These are phyloP conservation scores for Sicus ferrugineus DNA, from an alignment of 2,888 invertebrate species.

Conservation along the genomic window DNA sequence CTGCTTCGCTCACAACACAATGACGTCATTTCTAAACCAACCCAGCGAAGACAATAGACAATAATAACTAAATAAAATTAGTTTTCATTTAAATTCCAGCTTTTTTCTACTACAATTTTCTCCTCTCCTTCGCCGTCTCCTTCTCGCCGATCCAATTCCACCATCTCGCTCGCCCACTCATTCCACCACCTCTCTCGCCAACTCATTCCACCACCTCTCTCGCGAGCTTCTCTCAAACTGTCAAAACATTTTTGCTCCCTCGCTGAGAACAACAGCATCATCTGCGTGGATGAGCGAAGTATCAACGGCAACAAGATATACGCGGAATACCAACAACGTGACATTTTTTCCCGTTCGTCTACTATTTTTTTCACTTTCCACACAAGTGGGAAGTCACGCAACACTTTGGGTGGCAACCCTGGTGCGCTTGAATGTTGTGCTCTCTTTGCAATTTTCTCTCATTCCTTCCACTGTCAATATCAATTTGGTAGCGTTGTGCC, in stretches of 20 bases:
- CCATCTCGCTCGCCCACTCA: background rate
- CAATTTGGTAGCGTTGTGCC: slow-evolving; percentile 27
- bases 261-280: too few relatives aligned
- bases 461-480: slow-evolving; percentile 29
- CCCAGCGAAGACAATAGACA: slow-evolving; percentile 7
- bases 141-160: too few relatives aligned
- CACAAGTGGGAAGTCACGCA: too few relatives aligned
- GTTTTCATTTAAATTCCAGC: slow-evolving; percentile 19
- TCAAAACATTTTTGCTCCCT: too few relatives aligned
- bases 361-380: too few relatives aligned
- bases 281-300: too few relatives aligned
- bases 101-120: background rate
- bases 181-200: background rate
- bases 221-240: background rate
- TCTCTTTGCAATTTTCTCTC: slow-evolving; percentile 23
- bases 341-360: too few relatives aligned
- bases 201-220: background rate
- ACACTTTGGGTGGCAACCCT: background rate
- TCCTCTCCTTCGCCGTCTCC: too few relatives aligned
- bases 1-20: background rate
- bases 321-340: too few relatives aligned
- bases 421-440: slow-evolving; percentile 6
- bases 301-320: too few relatives aligned
- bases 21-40: background rate
- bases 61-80: slow-evolving; percentile 25